phyloP scores from a whole-genome alignment of 2,797 vertebrate species.

The Macroramphosus scolopax region DNA sequence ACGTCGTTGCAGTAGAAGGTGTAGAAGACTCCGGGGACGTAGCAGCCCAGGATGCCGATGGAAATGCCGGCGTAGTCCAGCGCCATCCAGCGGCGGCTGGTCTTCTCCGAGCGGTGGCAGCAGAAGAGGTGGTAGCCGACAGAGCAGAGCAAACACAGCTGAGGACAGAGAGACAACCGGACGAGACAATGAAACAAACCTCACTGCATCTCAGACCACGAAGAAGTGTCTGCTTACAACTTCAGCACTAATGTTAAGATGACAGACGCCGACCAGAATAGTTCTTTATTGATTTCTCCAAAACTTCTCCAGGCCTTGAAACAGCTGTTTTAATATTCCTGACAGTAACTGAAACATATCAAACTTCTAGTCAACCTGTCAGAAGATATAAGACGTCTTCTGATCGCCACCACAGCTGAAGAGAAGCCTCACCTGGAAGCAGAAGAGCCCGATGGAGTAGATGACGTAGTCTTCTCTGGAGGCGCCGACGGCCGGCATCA shows the following conservation, averaged over 20 bases:
- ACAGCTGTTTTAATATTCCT: too few relatives aligned
- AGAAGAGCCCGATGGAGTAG: conserved; percentile 92
- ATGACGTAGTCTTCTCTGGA: conserved; percentile 95
- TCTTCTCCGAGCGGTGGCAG: conserved; percentile 95
- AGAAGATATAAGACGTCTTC: too few relatives aligned
- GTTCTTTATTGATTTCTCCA: too few relatives aligned
- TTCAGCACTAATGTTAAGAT: too few relatives aligned
- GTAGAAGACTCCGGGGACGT: conserved; percentile 95
- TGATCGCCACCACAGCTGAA: not conserved
- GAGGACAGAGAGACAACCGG: not conserved
- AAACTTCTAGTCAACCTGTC: too few relatives aligned
- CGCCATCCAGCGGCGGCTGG: conserved; percentile 93
- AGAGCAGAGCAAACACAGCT: conserved; percentile 97
- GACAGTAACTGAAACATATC: too few relatives aligned
- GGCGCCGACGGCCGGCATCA: conserved; percentile 86
- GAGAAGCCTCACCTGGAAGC: conserved; percentile 85
- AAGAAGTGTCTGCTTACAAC: too few relatives aligned
- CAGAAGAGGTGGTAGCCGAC: conserved; percentile 95
- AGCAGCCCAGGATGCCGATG: conserved; percentile 94
- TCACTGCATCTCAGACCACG: too few relatives aligned
- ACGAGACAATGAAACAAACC: too few relatives aligned
- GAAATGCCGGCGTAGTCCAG: conserved; percentile 93
- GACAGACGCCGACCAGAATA: too few relatives aligned
- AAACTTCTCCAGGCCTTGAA: too few relatives aligned
- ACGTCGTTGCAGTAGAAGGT: conserved; percentile 96